Percentiles rank a stretch among this genome's conserved stretches.
Conservation (phyloP, 1,140 invertebrate species). For the Magallana angulata region DNA sequence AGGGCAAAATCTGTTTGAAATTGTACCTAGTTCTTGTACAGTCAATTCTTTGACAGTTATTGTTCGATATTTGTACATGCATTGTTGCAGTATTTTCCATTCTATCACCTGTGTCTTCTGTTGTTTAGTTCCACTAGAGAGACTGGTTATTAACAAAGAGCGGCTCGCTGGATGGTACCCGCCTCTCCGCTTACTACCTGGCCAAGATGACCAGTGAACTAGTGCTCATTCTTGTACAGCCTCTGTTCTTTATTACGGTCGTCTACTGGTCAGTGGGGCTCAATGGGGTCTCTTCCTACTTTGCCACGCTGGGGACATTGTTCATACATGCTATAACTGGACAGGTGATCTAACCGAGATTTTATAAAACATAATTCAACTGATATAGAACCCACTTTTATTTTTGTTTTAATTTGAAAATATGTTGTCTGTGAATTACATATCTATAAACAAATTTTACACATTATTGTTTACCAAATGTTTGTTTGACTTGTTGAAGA, state of each 20-base stretch:
- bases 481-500: too few species aligned
- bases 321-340: conserved; percentile 89
- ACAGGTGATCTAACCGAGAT: conserved; percentile 80
- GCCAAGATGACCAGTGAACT: conserved; percentile 93
- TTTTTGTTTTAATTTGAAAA: too few species aligned
- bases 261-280: conserved; percentile 89
- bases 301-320: conserved; percentile 87
- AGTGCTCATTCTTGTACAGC: conserved; percentile 88
- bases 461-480: too few species aligned
- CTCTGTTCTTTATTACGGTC: conserved; percentile 83
- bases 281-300: conserved; percentile 82
- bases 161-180: conserved; percentile 88
- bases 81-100: too few species aligned
- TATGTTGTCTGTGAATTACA: neutral
- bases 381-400: too few species aligned
- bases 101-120: too few species aligned
- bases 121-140: conserved; percentile 87
- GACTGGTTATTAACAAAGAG: conserved; percentile 92
- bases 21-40: too few species aligned
- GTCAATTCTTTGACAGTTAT: too few species aligned
- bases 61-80: too few species aligned
- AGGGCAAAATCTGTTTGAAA: too few species aligned
- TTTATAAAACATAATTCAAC: too few species aligned
- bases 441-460: too few species aligned
- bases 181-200: conserved; percentile 91